These are phyloP conservation scores for Callyntrura sp. DNA, from an alignment of 2,888 invertebrate genomes.

Conservation along the genomic window DNA sequence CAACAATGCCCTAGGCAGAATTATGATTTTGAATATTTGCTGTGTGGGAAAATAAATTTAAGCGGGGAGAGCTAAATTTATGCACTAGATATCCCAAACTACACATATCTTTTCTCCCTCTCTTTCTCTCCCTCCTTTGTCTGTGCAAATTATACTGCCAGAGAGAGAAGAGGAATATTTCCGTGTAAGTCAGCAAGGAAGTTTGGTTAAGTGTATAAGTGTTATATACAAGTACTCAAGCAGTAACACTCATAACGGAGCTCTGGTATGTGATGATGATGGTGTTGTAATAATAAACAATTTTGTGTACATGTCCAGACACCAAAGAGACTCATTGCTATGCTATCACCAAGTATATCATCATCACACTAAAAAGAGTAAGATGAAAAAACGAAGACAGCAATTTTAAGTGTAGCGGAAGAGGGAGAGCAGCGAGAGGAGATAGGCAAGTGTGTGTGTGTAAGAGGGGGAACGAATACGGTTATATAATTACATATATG, in stretches of 20 bases:
- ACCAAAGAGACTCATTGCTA: conserved; percentile 3
- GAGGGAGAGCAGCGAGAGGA: background rate
- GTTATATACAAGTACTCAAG: background rate
- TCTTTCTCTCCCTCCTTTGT: no score
- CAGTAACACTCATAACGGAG: background rate
- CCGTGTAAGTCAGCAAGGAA: background rate
- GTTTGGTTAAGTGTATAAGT: background rate
- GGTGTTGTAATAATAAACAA: background rate
- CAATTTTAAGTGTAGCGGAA: background rate
- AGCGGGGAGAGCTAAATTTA: conserved; percentile 28
- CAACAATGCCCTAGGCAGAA: conserved; percentile 54
- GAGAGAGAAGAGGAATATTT: no score
- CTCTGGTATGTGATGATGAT: background rate
- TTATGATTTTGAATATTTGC: conserved; percentile 69
- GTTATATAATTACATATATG: background rate
- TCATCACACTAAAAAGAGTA: conserved; percentile 20
- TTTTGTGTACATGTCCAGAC: background rate
- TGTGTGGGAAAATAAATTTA: conserved; percentile 49
- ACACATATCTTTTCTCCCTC: no score
- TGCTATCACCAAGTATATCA: conserved; percentile 6
- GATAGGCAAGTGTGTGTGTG: background rate
- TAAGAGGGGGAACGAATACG: background rate
- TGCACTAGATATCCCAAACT: conserved; percentile 10
- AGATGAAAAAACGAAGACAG: conserved; percentile 15
- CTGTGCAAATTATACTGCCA: no score